These are phyloP conservation scores for Ephydatia muelleri DNA, from an alignment of 37 sponge, comb jelly and placozoan species.

Conservation along the genomic window DNA sequence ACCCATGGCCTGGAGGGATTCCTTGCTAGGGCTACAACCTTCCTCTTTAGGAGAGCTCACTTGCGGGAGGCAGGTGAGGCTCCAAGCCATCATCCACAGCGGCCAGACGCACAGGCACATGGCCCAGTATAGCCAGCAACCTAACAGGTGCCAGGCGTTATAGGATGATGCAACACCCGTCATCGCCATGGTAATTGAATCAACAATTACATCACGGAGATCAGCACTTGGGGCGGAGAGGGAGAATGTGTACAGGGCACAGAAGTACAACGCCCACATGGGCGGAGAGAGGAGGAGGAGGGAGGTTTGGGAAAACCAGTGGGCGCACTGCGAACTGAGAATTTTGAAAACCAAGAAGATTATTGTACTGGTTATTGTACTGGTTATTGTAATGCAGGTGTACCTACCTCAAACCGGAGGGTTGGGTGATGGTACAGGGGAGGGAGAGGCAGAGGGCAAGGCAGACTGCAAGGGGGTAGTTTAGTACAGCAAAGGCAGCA, in stretches of 20 bases:
- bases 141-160: conserved; percentile 32
- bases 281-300: background rate
- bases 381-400: too few relatives aligned
- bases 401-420: background rate
- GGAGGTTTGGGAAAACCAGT: background rate
- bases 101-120: conserved; percentile 68
- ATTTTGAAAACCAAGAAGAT: too few relatives aligned
- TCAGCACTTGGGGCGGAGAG: background rate
- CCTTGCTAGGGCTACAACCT: background rate
- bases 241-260: background rate
- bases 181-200: background rate
- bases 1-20: background rate
- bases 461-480: background rate
- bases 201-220: background rate
- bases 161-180: conserved; percentile 19
- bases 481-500: background rate
- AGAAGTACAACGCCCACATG: background rate
- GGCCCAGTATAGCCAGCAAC: conserved; percentile 37
- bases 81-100: conserved; percentile 56
- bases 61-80: conserved; percentile 23
- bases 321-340: background rate
- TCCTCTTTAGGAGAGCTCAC: background rate
- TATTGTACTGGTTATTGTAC: too few relatives aligned
- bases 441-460: background rate
- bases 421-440: background rate